Evolutionary conservation across 2,113 vertebrate genomes (phyloP).

Genomic region (Polypterus senegalus): DNA sequence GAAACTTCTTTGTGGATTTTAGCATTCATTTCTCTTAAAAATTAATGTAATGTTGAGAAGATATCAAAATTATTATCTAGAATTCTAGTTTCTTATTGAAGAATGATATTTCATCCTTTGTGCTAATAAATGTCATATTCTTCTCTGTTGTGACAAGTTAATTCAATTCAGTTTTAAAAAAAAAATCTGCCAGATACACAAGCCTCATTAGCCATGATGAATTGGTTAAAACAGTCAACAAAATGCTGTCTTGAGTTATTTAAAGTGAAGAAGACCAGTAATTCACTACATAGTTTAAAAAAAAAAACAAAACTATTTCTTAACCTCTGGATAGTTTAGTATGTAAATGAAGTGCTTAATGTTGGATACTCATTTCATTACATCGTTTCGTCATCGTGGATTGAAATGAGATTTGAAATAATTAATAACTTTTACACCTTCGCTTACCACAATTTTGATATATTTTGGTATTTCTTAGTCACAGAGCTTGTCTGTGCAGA

Average conservation of each 20-base stretch:
- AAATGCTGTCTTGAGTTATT: constrained; percentile 27
- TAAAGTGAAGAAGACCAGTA: constrained; percentile 1
- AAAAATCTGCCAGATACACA: constrained; percentile 35
- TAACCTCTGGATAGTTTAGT: constrained; percentile 27
- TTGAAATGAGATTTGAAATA: constrained; percentile 32
- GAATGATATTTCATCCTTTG: constrained; percentile 30
- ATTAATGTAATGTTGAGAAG: constrained; percentile 31
- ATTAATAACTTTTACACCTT: constrained; percentile 31
- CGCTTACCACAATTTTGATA: constrained; percentile 30
- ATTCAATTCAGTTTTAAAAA: constrained; percentile 35
- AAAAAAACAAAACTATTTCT: constrained; percentile 29
- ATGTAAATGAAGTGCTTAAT: constrained; percentile 31
- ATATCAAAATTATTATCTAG: constrained; percentile 33
- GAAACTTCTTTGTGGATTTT: too few species aligned
- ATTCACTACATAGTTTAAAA: constrained; percentile 22
- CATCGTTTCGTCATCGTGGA: constrained; percentile 34
- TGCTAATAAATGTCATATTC: constrained; percentile 28
- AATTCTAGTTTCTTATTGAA: constrained; percentile 32
- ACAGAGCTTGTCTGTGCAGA: constrained; percentile 24
- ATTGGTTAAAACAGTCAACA: constrained; percentile 25
- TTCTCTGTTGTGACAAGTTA: constrained; percentile 26
- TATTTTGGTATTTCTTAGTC: constrained; percentile 28
- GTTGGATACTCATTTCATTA: constrained; percentile 33
- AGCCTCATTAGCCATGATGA: constrained; percentile 30
- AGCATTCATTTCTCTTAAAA: constrained; percentile 26